Evolutionary conservation across 2,113 vertebrate species (phyloP).

Genomic region (Taurulus bubalis): DNA sequence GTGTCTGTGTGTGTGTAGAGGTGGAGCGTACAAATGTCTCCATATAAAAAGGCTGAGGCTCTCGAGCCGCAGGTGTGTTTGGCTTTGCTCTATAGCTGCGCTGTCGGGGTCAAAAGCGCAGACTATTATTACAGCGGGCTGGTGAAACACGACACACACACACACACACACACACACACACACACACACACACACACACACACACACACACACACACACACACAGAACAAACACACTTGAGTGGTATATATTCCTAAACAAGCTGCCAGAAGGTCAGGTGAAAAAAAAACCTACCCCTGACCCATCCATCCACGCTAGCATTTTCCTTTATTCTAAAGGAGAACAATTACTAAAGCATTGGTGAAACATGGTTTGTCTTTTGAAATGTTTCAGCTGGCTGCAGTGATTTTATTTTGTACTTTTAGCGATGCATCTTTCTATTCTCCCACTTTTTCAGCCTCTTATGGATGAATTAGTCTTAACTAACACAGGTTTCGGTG

Average conservation of each 20-base stretch:
- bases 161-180: constrained; percentile 59
- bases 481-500: too few species aligned
- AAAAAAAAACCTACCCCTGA: not conserved
- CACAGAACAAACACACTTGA: constrained; percentile 68
- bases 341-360: not conserved
- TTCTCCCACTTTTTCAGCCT: not conserved
- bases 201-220: constrained; percentile 47
- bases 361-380: not conserved
- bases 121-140: constrained; percentile 55
- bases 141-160: constrained; percentile 60
- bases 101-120: constrained; percentile 68
- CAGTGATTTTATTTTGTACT: not conserved
- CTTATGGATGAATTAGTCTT: not conserved
- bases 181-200: constrained; percentile 64
- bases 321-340: not conserved
- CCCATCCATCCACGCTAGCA: not conserved
- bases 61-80: constrained; percentile 78
- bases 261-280: constrained; percentile 46
- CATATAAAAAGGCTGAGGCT: constrained; percentile 30
- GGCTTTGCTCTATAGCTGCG: constrained; percentile 61
- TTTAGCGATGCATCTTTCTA: not conserved
- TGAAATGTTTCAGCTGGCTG: not conserved
- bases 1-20: not conserved
- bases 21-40: constrained; percentile 44
- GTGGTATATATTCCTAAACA: constrained; percentile 36